A percentile compares a stretch with the other conserved stretches of the same genome.
Conservation (phyloP, 2,113 vertebrate genomes). For the Dromas ardeola region DNA sequence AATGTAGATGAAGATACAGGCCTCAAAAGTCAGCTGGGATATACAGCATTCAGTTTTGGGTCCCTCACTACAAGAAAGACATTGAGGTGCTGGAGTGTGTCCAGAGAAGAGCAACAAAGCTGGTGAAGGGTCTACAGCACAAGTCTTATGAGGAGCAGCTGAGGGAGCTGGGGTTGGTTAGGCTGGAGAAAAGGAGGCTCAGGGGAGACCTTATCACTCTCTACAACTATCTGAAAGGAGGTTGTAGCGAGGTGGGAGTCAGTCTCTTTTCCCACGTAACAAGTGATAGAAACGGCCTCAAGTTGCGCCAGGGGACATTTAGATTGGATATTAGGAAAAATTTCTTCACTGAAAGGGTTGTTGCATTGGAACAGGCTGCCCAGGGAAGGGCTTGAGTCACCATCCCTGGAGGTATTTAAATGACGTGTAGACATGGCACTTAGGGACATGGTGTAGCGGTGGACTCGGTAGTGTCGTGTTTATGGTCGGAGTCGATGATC, state of each 20-base stretch:
- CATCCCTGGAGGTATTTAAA: not conserved
- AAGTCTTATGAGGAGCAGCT: not conserved
- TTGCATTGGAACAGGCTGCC: not conserved
- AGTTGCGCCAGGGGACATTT: not conserved
- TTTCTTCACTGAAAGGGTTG: not conserved
- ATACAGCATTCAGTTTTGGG: not conserved
- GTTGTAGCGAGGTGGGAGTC: not conserved
- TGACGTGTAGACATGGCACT: not conserved
- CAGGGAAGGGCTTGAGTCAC: not conserved
- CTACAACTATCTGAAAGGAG: not conserved
- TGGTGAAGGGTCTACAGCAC: not conserved
- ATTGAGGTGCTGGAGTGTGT: not conserved
- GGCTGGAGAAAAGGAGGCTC: not conserved
- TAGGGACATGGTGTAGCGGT: not conserved
- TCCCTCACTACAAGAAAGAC: not conserved
- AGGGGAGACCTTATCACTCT: not conserved
- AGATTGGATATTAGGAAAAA: not conserved
- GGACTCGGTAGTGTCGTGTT: not conserved
- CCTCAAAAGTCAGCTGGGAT: not conserved
- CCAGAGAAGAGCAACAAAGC: not conserved
- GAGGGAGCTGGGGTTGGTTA: not conserved
- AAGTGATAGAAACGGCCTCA: not conserved
- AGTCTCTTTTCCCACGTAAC: not conserved
- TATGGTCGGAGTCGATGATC: not conserved
- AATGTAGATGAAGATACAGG: not conserved